These are phyloP conservation scores for Benitochromis conjunctus DNA, from an alignment of 2,113 vertebrate species.

Conservation along the genomic window DNA sequence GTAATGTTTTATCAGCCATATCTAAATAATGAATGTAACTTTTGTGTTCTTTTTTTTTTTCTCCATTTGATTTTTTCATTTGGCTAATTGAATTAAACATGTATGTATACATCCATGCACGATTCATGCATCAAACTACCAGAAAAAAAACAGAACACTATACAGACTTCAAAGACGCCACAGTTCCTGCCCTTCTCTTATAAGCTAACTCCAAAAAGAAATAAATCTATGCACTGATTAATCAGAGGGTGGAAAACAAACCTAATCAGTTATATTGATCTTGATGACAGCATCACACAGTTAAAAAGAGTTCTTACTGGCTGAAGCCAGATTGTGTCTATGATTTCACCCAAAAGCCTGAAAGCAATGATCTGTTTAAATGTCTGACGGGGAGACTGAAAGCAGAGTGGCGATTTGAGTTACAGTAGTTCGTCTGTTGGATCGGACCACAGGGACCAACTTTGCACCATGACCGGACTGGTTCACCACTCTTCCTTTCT, in stretches of 20 bases:
- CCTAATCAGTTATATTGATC: conserved; percentile 20
- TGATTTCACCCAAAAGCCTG: conserved; percentile 3
- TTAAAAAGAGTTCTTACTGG: neutral
- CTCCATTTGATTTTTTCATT: neutral
- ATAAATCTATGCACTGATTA: neutral
- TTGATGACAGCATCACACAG: neutral
- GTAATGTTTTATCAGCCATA: neutral
- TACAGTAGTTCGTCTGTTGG: neutral
- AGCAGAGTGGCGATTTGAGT: neutral
- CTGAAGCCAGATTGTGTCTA: neutral
- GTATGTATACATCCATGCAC: neutral
- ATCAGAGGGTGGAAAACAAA: conserved; percentile 7
- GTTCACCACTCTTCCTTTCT: neutral
- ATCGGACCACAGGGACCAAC: neutral
- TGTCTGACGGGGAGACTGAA: neutral
- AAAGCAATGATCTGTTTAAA: neutral
- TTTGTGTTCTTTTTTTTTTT: neutral
- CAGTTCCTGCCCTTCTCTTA: neutral
- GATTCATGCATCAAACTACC: neutral
- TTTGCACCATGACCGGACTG: neutral
- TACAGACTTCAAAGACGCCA: neutral
- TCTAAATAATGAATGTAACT: neutral
- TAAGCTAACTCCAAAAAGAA: neutral
- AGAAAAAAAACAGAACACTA: neutral
- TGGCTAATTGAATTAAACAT: neutral